Conservation (phyloP, 2,797 vertebrate genomes). For the Thamnophis elegans region DNA sequence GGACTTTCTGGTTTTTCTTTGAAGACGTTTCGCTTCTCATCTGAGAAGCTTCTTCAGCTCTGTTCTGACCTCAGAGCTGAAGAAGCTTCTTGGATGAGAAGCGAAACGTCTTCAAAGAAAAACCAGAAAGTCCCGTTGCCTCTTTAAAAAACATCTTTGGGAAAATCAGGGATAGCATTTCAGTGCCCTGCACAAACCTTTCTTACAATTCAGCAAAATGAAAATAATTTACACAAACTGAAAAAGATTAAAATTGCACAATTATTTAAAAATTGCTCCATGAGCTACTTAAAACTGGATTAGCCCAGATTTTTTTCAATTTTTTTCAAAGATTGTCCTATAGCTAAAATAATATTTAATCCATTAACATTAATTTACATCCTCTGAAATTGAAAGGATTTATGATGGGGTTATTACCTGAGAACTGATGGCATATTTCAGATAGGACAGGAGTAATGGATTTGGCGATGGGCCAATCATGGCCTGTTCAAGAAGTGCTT, state of each 20-base stretch:
- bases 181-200: neutral
- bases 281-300: neutral
- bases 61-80: too few species aligned
- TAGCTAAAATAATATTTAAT: neutral
- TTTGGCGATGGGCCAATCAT: constrained; percentile 97
- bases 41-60: too few species aligned
- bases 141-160: too few species aligned
- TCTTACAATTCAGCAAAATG: neutral
- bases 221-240: neutral
- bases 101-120: neutral
- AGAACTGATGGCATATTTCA: constrained; percentile 96
- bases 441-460: constrained; percentile 93
- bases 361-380: neutral
- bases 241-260: neutral
- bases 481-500: constrained; percentile 95
- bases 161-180: neutral
- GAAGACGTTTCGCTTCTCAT: too few species aligned
- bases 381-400: neutral
- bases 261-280: neutral
- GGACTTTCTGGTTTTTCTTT: too few species aligned
- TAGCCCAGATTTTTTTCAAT: neutral
- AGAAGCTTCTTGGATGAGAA: too few species aligned
- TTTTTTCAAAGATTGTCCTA: neutral
- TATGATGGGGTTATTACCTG: constrained; percentile 78
- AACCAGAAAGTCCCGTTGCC: neutral